These are phyloP conservation scores for Litoditis marina DNA, from an alignment of 2,888 invertebrate species.

Conservation along the genomic window DNA sequence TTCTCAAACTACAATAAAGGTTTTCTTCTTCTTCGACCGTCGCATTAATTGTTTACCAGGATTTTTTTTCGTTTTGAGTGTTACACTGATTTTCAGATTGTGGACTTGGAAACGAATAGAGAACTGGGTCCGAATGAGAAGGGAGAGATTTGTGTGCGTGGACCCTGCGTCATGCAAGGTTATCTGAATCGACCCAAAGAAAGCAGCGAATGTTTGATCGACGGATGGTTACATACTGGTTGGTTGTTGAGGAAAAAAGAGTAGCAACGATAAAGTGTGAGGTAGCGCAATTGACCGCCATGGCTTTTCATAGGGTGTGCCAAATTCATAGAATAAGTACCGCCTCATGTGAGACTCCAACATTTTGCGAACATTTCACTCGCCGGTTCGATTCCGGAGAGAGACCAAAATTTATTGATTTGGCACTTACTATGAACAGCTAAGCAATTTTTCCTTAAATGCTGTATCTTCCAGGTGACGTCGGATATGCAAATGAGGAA, in stretches of 20 bases:
- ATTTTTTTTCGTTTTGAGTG: too few relatives aligned
- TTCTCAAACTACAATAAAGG: too few relatives aligned
- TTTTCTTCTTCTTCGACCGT: too few relatives aligned
- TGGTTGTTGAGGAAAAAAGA: too few relatives aligned
- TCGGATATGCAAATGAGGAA: constrained; percentile 30
- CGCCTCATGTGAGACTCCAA: too few relatives aligned
- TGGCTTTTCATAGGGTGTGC: too few relatives aligned
- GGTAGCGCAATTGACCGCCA: too few relatives aligned
- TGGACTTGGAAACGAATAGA: constrained; percentile 8
- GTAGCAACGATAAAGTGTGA: neutral
- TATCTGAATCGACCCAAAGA: constrained; percentile 25
- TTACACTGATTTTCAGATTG: too few relatives aligned
- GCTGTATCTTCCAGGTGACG: constrained; percentile 27
- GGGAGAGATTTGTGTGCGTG: constrained; percentile 37
- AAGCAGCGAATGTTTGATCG: constrained; percentile 20
- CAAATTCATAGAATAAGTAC: too few relatives aligned
- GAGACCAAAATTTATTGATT: neutral
- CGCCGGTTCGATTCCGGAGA: too few relatives aligned
- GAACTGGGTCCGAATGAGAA: constrained; percentile 13
- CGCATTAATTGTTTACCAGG: too few relatives aligned
- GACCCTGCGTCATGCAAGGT: constrained; percentile 39
- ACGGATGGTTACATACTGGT: constrained; percentile 33
- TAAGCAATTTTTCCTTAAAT: neutral
- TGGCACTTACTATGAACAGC: neutral
- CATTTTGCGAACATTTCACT: too few relatives aligned